Base-by-base conservation (phyloP, 2,797 vertebrate genomes). In the Odontamblyopus lacepedii region DNA sequence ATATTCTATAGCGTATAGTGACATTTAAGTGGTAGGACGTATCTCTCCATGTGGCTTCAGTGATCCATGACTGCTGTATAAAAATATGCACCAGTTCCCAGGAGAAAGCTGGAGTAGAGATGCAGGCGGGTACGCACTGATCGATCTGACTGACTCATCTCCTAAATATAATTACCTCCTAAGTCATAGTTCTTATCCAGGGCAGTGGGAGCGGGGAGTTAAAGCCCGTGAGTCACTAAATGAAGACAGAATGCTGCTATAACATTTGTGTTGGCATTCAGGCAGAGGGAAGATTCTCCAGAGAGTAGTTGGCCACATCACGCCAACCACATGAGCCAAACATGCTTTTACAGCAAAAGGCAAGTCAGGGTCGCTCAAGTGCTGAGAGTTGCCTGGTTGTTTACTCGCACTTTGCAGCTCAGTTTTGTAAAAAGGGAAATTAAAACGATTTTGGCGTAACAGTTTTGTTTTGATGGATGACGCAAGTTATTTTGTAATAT, bases 191-290 rank as follows among this genome's bases (percentile, higher is more conserved):
- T 73, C 53, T 70, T n/a, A 72, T 5, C 70, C 2, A 4, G 18
- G 4, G 66, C 23, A 48, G n/a, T 41, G 61, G 76, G 57, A 18
- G 63, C 70, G 68, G 71, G 29, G 55, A 79, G 76, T 69, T 84
- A 71, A 73, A 55, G 76, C 30, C 50, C 38, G 5, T 66, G 83
- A 81, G 67, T 81, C 76, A 75, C 48, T 67, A 44, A 75, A 79
- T 75, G 76, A 78, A 78, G 75, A 77, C 44, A 60, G 69, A 80
- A 29, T 69, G 50, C 66, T 69, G 64, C 67, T 72, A 75, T 67
- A 75, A 78, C 51, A 73, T 66, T 70, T 72, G 61, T 64, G 12
- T 70, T 71, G 67, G 59, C 74, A 75, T 75, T 73, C n/a, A 55
- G 76, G 77, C 18, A 69, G 67, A 78, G 38, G 73, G 68, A 0